Evolutionary conservation across 2,797 vertebrate species (phyloP).

Genomic region (Sebastes taczanowskii): DNA sequence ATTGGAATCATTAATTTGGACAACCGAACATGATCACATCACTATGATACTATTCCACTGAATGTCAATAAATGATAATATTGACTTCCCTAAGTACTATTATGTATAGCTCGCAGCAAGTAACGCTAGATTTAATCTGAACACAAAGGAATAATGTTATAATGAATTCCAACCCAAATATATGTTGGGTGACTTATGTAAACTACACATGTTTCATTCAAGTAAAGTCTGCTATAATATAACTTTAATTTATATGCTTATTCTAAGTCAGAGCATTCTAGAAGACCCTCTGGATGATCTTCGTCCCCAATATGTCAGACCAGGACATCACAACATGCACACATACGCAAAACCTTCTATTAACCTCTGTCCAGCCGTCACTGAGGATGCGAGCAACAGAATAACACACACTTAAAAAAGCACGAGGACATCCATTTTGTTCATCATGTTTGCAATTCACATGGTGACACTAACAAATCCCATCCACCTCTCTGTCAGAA

Average conservation of each 20-base stretch:
- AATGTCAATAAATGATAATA: not conserved
- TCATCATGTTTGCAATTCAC: constrained; percentile 59
- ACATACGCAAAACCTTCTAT: constrained; percentile 19
- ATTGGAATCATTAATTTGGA: not conserved
- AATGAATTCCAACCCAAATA: not conserved
- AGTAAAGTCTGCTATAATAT: not conserved
- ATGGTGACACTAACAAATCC: constrained; percentile 62
- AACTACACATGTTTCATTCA: not conserved
- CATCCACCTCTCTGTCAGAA: constrained; percentile 64
- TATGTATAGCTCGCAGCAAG: not conserved
- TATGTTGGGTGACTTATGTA: not conserved
- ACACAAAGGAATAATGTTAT: not conserved
- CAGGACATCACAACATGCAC: constrained; percentile 26
- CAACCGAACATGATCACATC: not conserved
- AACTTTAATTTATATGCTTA: not conserved
- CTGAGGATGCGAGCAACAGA: constrained; percentile 29
- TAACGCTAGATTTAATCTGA: not conserved
- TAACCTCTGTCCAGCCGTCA: constrained; percentile 42
- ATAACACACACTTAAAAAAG: constrained; percentile 58
- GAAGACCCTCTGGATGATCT: not conserved
- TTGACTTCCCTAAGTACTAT: not conserved
- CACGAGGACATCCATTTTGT: constrained; percentile 51
- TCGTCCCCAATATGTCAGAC: constrained; percentile 7
- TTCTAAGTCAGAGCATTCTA: not conserved
- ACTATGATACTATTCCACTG: not conserved